Evolutionary conservation across 2,797 vertebrate species (phyloP).

Genomic region (Podarcis siculus): DNA sequence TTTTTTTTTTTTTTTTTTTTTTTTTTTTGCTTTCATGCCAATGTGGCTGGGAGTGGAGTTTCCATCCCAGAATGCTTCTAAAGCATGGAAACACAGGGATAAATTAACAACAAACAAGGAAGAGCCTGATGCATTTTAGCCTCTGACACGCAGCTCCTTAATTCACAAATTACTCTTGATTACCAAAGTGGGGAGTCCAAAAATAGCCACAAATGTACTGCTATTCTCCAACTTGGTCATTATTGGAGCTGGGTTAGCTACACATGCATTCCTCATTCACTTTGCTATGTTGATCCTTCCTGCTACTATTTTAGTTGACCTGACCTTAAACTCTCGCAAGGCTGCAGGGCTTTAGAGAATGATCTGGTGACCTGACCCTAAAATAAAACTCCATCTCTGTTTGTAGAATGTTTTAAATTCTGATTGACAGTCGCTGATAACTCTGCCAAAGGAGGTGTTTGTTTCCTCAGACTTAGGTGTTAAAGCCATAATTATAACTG

Average conservation of each 20-base stretch:
- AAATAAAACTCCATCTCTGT: background rate
- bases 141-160: background rate
- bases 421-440: background rate
- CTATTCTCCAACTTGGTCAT: background rate
- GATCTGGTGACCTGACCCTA: background rate
- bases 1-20: background rate
- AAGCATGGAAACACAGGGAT: background rate
- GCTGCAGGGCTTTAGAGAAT: background rate
- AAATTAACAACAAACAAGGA: background rate
- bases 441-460: background rate
- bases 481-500: background rate
- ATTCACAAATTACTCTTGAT: constrained; percentile 3
- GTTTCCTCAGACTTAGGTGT: background rate
- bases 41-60: background rate
- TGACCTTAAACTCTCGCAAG: background rate
- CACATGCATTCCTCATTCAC: background rate
- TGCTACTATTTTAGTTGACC: background rate
- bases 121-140: background rate
- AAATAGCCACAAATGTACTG: background rate
- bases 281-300: background rate
- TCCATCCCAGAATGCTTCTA: constrained; percentile 1
- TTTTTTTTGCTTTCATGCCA: background rate
- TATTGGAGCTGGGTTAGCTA: background rate
- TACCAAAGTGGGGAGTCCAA: background rate
- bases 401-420: background rate